phyloP scores from a whole-genome alignment of 2,888 invertebrate species.

The Mactromeris polynyma region DNA sequence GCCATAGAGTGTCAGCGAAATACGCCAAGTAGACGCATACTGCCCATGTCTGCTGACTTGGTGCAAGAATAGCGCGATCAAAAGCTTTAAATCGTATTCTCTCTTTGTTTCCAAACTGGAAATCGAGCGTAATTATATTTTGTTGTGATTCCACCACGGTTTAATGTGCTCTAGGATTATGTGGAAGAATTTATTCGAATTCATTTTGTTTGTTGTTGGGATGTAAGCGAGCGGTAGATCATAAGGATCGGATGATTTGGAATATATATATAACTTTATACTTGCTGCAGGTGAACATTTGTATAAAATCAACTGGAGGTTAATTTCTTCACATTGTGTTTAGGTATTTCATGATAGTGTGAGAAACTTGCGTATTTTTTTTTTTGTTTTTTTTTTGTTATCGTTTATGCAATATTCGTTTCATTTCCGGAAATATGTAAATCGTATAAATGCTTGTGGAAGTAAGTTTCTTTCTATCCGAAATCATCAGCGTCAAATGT shows the following conservation, averaged over 20 bases:
- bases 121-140: slow-evolving; percentile 30
- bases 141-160: neutral
- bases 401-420: neutral
- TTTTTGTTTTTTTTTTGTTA: neutral
- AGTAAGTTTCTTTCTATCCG: neutral
- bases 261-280: neutral
- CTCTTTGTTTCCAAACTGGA: slow-evolving; percentile 28
- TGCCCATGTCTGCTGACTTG: neutral
- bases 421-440: neutral
- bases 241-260: neutral
- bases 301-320: neutral
- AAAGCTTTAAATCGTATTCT: neutral
- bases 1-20: slow-evolving; percentile 18
- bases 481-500: slow-evolving; percentile 36
- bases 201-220: slow-evolving; percentile 30
- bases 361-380: neutral
- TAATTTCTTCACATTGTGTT: neutral
- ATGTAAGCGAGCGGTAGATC: slow-evolving; percentile 11
- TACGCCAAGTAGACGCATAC: slow-evolving; percentile 15
- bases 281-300: slow-evolving; percentile 6
- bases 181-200: neutral
- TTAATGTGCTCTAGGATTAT: slow-evolving; percentile 23
- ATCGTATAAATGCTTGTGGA: neutral
- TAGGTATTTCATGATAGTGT: neutral
- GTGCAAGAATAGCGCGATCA: neutral